Evolutionary conservation across 1,140 invertebrate species (phyloP), one percentile per base, ranked within the genome.

Genomic region (Drosophila arawakana): DNA sequence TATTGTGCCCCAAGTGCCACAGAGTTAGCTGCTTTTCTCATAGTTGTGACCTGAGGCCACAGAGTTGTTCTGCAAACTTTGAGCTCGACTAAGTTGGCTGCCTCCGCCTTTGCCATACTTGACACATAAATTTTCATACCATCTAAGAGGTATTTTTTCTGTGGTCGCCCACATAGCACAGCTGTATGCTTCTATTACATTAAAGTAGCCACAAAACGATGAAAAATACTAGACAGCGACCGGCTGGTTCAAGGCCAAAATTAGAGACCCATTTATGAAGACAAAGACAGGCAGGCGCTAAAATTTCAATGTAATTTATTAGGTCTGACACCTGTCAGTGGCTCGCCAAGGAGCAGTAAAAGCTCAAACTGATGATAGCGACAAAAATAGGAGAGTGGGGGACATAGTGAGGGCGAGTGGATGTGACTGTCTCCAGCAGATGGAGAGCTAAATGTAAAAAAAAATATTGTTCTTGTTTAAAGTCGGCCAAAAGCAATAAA

Each of bases 41-140:
- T 37, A 73, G 61, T 30, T 72, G 44, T 62, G 73, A 70, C 72
- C 66, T 66, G 44, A 65, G 58, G 63, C 71, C 79, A 61, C 81
- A 85, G 71, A 81, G 78, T 76, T 85, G 71, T 62, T 74, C 54
- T 60, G 21, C 34, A 79, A 30, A 63, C 74, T 88, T 89, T 83
- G 41, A 50, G 59, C 71, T 73, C 65, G 50, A n/a, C 43, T 18
- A 35, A 18, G 72, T 30, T 5, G 4, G 25, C 25, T 30, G 25
- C 25, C 25, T 30, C 25, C 5, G 67, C 68, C 49, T 52, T 13
- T 13, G 21, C 30, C 34, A 13, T 11, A 72, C 82, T 81, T 86
- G 82, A 80, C 80, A 83, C 76, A 89, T 83, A 83, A 83, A 77
- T 88, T 89, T 78, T 88, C 73, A 89, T 88, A 50, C 63, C 73